Percentiles rank a stretch among this genome's conserved stretches.
phyloP scores from a whole-genome alignment of 1,140 invertebrate genomes.

The Danaus plexippus region DNA sequence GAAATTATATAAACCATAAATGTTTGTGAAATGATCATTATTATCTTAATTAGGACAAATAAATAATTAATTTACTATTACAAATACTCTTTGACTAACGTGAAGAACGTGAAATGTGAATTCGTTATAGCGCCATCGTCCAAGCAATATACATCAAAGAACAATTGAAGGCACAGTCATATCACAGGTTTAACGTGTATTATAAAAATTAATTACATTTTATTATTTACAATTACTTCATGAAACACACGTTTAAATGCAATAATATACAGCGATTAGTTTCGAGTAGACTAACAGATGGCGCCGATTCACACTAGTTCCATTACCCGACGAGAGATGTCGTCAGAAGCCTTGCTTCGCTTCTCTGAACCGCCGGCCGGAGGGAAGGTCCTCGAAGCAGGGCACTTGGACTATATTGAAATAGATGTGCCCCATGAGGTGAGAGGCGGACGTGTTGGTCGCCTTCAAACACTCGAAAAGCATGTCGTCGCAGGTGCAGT shows the following conservation, averaged over 20 bases:
- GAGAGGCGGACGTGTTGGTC: slow-evolving; percentile 77
- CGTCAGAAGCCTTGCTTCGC: slow-evolving; percentile 67
- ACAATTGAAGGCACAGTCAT: slow-evolving; percentile 65
- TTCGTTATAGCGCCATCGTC: slow-evolving; percentile 42
- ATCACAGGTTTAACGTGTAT: slow-evolving; percentile 59
- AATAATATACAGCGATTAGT: slow-evolving; percentile 19
- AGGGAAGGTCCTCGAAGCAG: slow-evolving; percentile 78
- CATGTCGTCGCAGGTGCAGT: slow-evolving; percentile 88
- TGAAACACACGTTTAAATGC: slow-evolving; percentile 24
- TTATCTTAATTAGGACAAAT: slow-evolving; percentile 31
- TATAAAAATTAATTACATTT: slow-evolving; percentile 46
- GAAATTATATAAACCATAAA: slow-evolving; percentile 5
- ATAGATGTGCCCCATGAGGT: slow-evolving; percentile 88
- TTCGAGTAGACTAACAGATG: slow-evolving; percentile 44
- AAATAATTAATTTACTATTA: slow-evolving; percentile 40
- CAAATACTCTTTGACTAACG: slow-evolving; percentile 35
- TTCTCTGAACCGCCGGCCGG: slow-evolving; percentile 57
- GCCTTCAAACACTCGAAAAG: slow-evolving; percentile 86
- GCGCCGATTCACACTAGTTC: slow-evolving; percentile 39
- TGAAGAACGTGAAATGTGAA: slow-evolving; percentile 7
- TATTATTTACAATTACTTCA: slow-evolving; percentile 36
- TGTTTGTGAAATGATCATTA: slow-evolving; percentile 11
- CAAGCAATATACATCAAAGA: slow-evolving; percentile 35
- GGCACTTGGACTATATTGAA: slow-evolving; percentile 88
- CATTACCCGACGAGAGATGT: slow-evolving; percentile 39